These are phyloP conservation scores for Ciconia maguari DNA, from an alignment of 2,113 vertebrate species.

Conservation along the genomic window DNA sequence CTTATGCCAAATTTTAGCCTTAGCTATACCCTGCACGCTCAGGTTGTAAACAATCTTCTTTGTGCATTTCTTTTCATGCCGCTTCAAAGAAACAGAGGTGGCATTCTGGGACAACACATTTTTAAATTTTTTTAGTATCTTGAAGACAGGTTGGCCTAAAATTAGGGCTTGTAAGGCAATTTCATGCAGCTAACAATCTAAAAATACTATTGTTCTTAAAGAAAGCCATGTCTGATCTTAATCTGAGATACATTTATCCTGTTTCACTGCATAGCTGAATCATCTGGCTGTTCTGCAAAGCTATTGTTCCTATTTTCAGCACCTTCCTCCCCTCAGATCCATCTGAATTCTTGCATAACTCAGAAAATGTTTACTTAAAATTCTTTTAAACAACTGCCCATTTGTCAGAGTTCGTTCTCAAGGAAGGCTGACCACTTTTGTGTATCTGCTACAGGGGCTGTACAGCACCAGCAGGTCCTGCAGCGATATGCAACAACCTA, in stretches of 20 bases:
- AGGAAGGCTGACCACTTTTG: background rate
- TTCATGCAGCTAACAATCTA: background rate
- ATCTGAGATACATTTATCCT: background rate
- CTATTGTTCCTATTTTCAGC: background rate
- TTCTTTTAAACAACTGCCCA: background rate
- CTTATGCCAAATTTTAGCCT: background rate
- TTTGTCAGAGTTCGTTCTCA: background rate
- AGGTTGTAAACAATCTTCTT: background rate
- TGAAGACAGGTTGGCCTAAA: background rate
- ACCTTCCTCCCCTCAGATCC: background rate
- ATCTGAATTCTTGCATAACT: background rate
- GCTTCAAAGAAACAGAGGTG: background rate
- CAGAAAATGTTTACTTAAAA: background rate
- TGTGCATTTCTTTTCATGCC: background rate
- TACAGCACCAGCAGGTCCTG: background rate
- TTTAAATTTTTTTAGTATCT: background rate
- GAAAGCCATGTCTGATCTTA: background rate
- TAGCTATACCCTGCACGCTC: background rate
- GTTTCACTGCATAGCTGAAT: background rate
- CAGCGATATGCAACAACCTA: background rate
- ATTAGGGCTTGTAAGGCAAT: background rate
- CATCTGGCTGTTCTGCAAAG: background rate
- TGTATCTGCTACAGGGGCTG: background rate
- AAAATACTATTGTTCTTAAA: background rate
- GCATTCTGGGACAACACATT: background rate